Percentiles rank a stretch among this genome's conserved stretches.
phyloP scores from a whole-genome alignment of 2,888 invertebrate species.

The Tineola bisselliella region DNA sequence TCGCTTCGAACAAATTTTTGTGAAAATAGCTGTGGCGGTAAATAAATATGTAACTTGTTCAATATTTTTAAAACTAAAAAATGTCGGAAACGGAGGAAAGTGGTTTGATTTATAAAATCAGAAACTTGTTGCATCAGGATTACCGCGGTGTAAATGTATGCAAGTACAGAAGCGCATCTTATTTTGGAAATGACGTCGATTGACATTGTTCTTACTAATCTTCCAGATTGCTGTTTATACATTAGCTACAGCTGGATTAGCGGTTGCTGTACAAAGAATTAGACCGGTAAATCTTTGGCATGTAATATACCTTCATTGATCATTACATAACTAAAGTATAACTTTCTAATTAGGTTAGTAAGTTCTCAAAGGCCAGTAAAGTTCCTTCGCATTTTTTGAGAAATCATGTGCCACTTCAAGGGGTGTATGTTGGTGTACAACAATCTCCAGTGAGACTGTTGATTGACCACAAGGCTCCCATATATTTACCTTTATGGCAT shows the following conservation, averaged over 20 bases:
- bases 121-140: conserved; percentile 47
- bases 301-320: neutral
- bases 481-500: conserved; percentile 64
- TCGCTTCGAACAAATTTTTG: no score
- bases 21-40: neutral
- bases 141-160: conserved; percentile 59
- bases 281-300: conserved; percentile 62
- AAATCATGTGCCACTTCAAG: conserved; percentile 58
- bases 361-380: conserved; percentile 68
- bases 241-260: conserved; percentile 64
- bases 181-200: conserved; percentile 15
- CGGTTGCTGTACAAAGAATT: conserved; percentile 66
- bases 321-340: conserved; percentile 11
- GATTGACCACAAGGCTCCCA: conserved; percentile 66
- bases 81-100: neutral
- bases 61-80: neutral
- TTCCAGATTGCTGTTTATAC: conserved; percentile 70
- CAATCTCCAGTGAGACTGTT: conserved; percentile 59
- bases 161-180: conserved; percentile 17
- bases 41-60: neutral
- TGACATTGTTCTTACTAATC: conserved; percentile 24
- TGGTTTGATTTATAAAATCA: conserved; percentile 38
- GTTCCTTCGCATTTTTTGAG: conserved; percentile 68
- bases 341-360: conserved; percentile 60
- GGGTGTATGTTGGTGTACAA: conserved; percentile 60